Conservation (phyloP, 2,797 vertebrate species). For the Holocentrus rufus region DNA sequence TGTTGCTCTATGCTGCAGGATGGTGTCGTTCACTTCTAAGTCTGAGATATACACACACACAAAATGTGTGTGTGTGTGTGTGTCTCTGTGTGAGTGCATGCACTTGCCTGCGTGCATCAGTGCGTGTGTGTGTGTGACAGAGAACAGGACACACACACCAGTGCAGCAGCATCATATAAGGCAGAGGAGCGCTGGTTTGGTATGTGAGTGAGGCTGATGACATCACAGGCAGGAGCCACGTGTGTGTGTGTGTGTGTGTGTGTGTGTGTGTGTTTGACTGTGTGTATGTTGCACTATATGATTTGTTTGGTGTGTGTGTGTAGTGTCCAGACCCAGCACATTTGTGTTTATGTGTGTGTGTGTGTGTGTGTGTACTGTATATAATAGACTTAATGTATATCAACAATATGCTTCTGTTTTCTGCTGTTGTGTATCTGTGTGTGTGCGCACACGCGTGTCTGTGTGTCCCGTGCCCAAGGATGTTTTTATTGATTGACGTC, state of each 20-base stretch:
- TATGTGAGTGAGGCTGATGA: background rate
- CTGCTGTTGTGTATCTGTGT: too few species aligned
- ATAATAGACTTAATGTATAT: too few species aligned
- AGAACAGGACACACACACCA: conserved; percentile 15
- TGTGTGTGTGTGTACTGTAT: background rate
- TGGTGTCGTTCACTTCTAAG: background rate
- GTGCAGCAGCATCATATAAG: conserved; percentile 11
- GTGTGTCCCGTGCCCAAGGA: conserved; percentile 67
- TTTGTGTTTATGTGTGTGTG: conserved; percentile 13
- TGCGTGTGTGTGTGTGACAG: conserved; percentile 22
- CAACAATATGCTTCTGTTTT: too few species aligned
- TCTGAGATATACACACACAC: background rate
- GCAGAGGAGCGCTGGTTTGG: conserved; percentile 4
- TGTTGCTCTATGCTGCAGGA: too few species aligned
- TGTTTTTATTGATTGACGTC: conserved; percentile 79
- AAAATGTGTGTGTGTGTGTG: background rate
- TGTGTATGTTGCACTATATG: background rate
- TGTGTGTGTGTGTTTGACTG: background rate
- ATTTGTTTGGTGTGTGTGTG: background rate
- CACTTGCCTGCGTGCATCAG: background rate
- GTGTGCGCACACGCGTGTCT: conserved; percentile 10
- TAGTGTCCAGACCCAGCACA: background rate
- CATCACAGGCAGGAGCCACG: background rate
- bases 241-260: background rate
- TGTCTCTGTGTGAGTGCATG: background rate